Evolutionary conservation across 2,113 vertebrate species (phyloP).

Genomic region (Paramisgurnus dabryanus): DNA sequence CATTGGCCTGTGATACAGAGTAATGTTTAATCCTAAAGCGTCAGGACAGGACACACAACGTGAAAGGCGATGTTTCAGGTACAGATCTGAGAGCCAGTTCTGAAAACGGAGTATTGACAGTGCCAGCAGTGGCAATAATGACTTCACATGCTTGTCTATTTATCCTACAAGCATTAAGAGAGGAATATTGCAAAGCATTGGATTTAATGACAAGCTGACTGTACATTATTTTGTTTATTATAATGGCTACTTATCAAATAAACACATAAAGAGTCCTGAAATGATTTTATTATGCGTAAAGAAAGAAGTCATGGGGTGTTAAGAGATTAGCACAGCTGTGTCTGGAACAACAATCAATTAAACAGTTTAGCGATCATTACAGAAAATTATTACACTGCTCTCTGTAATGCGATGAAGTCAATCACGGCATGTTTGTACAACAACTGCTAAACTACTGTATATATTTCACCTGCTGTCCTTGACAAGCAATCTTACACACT

Average conservation of each 20-base stretch:
- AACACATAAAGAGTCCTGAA: too few relatives aligned
- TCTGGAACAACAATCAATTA: neutral
- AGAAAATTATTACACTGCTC: neutral
- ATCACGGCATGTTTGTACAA: too few relatives aligned
- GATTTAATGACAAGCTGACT: too few relatives aligned
- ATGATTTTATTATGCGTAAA: neutral
- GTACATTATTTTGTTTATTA: too few relatives aligned
- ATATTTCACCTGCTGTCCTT: too few relatives aligned
- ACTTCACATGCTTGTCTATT: too few relatives aligned
- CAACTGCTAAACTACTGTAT: too few relatives aligned
- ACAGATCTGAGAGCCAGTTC: neutral
- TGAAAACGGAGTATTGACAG: neutral
- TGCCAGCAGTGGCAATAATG: neutral
- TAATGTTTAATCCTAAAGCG: slow-evolving; percentile 4
- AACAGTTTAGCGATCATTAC: neutral
- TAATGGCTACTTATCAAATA: too few relatives aligned
- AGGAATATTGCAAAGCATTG: neutral
- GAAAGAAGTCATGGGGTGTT: neutral
- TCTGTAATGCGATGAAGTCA: too few relatives aligned
- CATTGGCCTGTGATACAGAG: slow-evolving; percentile 23
- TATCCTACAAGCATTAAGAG: neutral
- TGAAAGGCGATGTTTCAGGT: slow-evolving; percentile 12
- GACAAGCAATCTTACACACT: too few relatives aligned
- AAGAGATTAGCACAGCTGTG: neutral
- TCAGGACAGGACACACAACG: neutral